These are phyloP conservation scores for Muricea muricata DNA, from an alignment of 92 coral and sea anemone genomes.

Conservation along the genomic window DNA sequence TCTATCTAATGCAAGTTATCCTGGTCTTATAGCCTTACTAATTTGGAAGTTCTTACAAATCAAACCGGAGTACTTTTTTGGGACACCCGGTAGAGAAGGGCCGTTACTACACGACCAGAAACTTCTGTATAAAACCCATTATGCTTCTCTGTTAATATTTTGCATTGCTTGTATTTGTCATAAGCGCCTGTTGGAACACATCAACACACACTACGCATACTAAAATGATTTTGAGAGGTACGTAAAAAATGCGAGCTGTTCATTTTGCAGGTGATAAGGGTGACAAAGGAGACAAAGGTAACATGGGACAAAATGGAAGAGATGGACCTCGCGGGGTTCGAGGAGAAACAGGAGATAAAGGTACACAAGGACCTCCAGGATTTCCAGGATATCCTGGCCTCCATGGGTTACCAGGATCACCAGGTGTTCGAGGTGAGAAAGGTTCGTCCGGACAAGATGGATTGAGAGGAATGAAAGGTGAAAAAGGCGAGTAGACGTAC, in stretches of 20 bases:
- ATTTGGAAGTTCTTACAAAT: no score
- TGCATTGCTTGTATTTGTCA: no score
- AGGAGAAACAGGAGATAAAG: constrained; percentile 4
- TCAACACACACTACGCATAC: background rate
- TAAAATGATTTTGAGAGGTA: no score
- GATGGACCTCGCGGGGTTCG: constrained; percentile 1
- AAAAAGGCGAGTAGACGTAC: background rate
- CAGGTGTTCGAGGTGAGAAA: constrained; percentile 26
- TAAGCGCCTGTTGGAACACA: no score
- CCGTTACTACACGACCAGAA: no score
- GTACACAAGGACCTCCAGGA: background rate
- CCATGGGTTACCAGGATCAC: background rate
- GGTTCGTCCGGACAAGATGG: constrained; percentile 14
- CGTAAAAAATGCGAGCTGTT: background rate
- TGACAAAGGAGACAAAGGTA: constrained; percentile 3
- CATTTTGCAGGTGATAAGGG: background rate
- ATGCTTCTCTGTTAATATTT: no score
- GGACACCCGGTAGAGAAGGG: no score
- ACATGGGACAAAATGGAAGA: background rate
- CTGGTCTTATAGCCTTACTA: no score
- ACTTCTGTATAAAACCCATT: no score
- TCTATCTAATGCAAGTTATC: no score
- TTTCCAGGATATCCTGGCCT: constrained; percentile 18
- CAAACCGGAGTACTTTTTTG: no score
- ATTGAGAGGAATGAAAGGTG: background rate